Evolutionary conservation across 1,140 invertebrate genomes (phyloP), one percentile per base, ranked within the genome.

Genomic region (Drosophila cardini): DNA sequence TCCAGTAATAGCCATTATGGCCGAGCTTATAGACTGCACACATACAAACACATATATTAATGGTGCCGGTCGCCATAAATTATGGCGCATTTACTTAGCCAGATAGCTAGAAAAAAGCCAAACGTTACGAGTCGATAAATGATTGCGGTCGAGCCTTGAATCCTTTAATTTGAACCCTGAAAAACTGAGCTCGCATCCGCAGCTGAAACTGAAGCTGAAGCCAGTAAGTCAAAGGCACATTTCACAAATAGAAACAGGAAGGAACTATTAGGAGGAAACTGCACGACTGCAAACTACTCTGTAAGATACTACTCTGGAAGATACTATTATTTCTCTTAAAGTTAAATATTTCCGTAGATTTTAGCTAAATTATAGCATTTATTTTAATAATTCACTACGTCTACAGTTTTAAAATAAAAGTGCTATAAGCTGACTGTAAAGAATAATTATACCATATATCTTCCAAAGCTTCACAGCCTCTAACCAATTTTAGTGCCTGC

Each of bases 131-230:
- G 52, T 87, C 83, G 83, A 87, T 87, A 87, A 87, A 87, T 87
- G 83, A 86, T 77, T 87, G 83, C 76, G 83, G 83, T 87, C 79
- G 83, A 87, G 76, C 83, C 83, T 76, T 68, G 84, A 89, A 87
- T 86, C 84, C 83, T 89, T 87, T 87, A 83, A 89, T 89, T 87
- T 87, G 69, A 82, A 76, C 68, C 63, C 32, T 50, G 68, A 53
- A 76, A 26, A 55, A 73, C 68, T 57, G 61, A 55, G 50, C 50
- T 63, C 32, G 46, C 9, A 10, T 9, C 9, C 1, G 10, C 36
- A 38, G 8, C 38, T n/a, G 38, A 11, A 40, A n/a, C n/a, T 9
- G 46, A 13, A 42, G 48, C 21, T 30, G 45, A 43, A 46, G 61
- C 62, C 71, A 65, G 26, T 26, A 87, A 87, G 83, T 87, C 83